Evolutionary conservation across 2,797 vertebrate species (phyloP).

Genomic region (Acrossocheilus fasciatus): DNA sequence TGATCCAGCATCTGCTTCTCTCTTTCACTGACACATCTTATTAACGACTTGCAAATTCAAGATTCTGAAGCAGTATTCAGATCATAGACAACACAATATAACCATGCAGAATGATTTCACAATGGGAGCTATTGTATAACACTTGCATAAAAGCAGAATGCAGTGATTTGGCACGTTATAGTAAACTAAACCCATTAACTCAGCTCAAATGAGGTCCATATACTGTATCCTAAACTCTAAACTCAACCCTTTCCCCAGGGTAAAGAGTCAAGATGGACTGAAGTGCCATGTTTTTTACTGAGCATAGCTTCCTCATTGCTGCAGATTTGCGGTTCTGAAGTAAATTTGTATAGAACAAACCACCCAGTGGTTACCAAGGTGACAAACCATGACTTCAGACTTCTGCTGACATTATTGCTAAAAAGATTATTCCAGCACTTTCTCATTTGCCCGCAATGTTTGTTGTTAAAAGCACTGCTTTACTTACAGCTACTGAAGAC

Average conservation of each 20-base stretch:
- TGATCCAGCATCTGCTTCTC: slow-evolving; percentile 2
- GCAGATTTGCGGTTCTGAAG: not conserved
- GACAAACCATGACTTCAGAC: not conserved
- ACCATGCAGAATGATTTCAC: not conserved
- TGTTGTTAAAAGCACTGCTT: not conserved
- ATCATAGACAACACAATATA: not conserved
- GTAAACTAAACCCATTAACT: not conserved
- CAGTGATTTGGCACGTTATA: not conserved
- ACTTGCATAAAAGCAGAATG: not conserved
- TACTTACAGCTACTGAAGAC: not conserved
- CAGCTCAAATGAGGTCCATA: slow-evolving; percentile 17
- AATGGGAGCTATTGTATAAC: not conserved
- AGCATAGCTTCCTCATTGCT: not conserved
- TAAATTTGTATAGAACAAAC: slow-evolving; percentile 21
- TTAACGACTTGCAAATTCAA: not conserved
- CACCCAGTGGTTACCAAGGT: slow-evolving; percentile 11
- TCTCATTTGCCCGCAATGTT: not conserved
- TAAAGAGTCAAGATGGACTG: not conserved
- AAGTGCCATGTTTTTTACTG: not conserved
- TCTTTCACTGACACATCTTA: not conserved
- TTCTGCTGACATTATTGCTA: slow-evolving; percentile 1
- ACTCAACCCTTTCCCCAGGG: slow-evolving; percentile 28
- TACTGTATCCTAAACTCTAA: slow-evolving; percentile 7
- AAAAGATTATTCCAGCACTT: not conserved
- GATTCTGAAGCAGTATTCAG: slow-evolving; percentile 2